Evolutionary conservation across 2,888 invertebrate species (phyloP), one percentile per base, ranked within the genome.

Genomic region (Bimastos eiseni): DNA sequence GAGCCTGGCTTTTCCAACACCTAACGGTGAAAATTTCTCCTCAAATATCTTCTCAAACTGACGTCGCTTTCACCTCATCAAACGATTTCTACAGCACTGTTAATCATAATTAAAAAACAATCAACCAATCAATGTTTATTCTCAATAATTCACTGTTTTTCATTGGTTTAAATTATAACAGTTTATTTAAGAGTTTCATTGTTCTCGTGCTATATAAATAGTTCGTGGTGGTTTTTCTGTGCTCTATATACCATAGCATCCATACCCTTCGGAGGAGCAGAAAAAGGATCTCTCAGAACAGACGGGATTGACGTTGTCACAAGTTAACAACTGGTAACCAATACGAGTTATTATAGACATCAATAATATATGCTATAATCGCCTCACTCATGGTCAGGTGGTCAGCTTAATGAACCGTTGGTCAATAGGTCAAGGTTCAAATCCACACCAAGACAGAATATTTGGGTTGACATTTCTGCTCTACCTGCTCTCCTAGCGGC

Each of bases 261-360:
- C 99, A 94, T 99, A 99, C 97, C 99, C 99, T 94, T 99, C 99
- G 96, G 99, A 99, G 97, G 99, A 99, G 97, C 99, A 99, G 97
- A 99, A 99, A 97, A 99, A 99, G 96, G 99, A 99, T 96, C 96
- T 99, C 96, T 99, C 99, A 96, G 98, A 98, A 96, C 99, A 99
- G 96, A 99, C 99, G 96, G 99, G 99, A 96, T 97, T 99, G 96
- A 99, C 99, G 96, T 99, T 99, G 96, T 97, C 99, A 95, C 99
- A 99, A 98, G 99, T 99, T 96, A 99, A 99, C 97, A 99, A 99
- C 96, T 99, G 99, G 99, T 99, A 95, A 98, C 2, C n/a, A n/a
- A n/a, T n/a, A n/a, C n/a, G n/a, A n/a, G n/a, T n/a, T n/a, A n/a
- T n/a, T n/a, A n/a, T n/a, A n/a, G n/a, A n/a, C n/a, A n/a, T n/a